Evolutionary conservation across 1,140 invertebrate genomes (phyloP).

Genomic region (Cotesia vestalis): DNA sequence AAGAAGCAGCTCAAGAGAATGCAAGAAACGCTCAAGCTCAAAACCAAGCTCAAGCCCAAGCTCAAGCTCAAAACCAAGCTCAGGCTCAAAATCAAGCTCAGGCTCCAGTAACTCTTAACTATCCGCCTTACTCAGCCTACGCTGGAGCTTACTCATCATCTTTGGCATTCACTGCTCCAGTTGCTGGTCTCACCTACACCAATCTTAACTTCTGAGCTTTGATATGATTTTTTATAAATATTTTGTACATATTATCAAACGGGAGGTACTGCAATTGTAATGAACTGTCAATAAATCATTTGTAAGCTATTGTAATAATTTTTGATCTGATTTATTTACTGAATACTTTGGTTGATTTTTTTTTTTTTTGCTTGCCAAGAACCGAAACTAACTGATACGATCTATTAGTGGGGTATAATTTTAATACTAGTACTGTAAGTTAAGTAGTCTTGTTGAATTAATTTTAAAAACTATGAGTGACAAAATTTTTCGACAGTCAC

Average conservation of each 20-base stretch:
- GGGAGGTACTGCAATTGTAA: neutral
- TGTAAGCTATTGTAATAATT: slow-evolving; percentile 27
- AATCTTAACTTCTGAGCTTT: slow-evolving; percentile 47
- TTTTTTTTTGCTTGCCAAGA: neutral
- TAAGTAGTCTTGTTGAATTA: too few relatives aligned
- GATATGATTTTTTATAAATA: neutral
- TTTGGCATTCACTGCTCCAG: slow-evolving; percentile 51
- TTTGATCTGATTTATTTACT: neutral
- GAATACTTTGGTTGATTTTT: neutral
- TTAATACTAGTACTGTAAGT: too few relatives aligned
- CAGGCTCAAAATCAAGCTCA: slow-evolving; percentile 40
- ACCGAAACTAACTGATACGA: too few relatives aligned
- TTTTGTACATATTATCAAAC: slow-evolving; percentile 23
- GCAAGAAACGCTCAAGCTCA: neutral
- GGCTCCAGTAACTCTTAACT: slow-evolving; percentile 41
- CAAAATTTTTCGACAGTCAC: neutral
- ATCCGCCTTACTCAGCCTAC: slow-evolving; percentile 57
- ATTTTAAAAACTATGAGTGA: too few relatives aligned
- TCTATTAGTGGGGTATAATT: too few relatives aligned
- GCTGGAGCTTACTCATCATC: slow-evolving; percentile 56
- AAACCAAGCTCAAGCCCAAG: neutral
- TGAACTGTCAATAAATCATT: slow-evolving; percentile 27
- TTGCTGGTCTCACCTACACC: slow-evolving; percentile 51
- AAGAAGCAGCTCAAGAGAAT: neutral
- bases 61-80: neutral